Base-by-base conservation (phyloP, 1,140 invertebrate genomes). In the Nasonia vitripennis region DNA sequence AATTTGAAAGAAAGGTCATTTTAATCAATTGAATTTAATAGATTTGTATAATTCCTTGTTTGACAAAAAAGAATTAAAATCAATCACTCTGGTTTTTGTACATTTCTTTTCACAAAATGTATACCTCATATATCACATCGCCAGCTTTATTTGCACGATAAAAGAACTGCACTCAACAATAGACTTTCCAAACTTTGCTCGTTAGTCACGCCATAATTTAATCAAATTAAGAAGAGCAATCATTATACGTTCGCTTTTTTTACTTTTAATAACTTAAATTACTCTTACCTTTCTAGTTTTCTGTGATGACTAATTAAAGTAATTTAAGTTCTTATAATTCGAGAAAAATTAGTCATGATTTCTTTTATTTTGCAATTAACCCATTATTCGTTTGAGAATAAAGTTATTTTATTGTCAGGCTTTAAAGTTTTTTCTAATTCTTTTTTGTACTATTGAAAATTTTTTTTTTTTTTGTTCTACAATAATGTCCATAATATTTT, bases 81-180 rank as follows among this genome's bases (percentile, higher is more conserved):
- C 14, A n/a, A 37, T 45, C 20, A 75, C 12, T 34, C 3, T 67
- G 20, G 48, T 86, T 84, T 87, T 51, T 74, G 31, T 77, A 41
- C n/a, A 45, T 27, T 78, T 78, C 45, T 78, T 86, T 55, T 51
- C 71, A 80, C n/a, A 85, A 20, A 9, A 45, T 37, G 41, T 68
- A 67, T 78, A 68, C 48, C 80, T 41, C 27, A 37, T 45, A 45
- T 45, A 45, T 45, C 41, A 67, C 41, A 62, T 7, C 37, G 31
- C 51, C 51, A 70, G 84, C 78, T 85, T 80, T 81, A 81, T 51
- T 80, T 81, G 78, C 78, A 85, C 84, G 55, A 81, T 77, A 77
- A 85, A 77, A 75, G 51, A 81, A 73, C 5, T 37, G 67, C 77
- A 79, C 83, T 73, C 31, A 79, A 78, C 51, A 71, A 10, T 27